Evolutionary conservation across 2,113 vertebrate genomes (phyloP).

Genomic region (Phylloscopus whistleri): DNA sequence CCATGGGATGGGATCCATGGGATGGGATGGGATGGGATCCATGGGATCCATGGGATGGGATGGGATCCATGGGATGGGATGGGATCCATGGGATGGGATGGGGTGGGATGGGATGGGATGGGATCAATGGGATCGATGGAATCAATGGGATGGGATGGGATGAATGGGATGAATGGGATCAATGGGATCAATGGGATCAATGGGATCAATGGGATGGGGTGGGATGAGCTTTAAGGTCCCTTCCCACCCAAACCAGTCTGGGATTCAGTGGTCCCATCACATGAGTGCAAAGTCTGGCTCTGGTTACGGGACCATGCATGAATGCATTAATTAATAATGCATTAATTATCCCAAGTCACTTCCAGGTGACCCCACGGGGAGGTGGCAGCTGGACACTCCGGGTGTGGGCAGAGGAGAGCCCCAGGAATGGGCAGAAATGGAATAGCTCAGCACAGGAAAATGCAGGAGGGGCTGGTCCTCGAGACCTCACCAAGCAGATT

Average conservation of each 20-base stretch:
- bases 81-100: no score
- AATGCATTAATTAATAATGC: no score
- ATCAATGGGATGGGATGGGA: no score
- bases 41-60: no score
- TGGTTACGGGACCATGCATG: fast-evolving
- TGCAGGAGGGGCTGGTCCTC: fast-evolving
- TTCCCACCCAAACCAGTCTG: not conserved
- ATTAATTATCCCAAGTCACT: fast-evolving
- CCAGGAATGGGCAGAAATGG: not conserved
- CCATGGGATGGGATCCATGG: no score
- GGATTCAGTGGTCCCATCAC: not conserved
- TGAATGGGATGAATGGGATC: no score
- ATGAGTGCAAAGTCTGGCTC: fast-evolving
- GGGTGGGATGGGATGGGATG: no score
- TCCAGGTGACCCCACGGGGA: fast-evolving
- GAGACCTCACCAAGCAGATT: fast-evolving
- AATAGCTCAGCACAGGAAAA: fast-evolving
- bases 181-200: no score
- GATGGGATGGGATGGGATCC: no score
- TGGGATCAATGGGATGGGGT: not conserved
- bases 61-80: no score
- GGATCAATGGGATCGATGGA: no score
- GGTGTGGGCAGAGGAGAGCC: not conserved
- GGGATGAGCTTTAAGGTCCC: not conserved
- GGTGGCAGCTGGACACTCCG: not conserved